phyloP scores from a whole-genome alignment of 2,113 vertebrate genomes.

The Chloropsis cyanopogon region DNA sequence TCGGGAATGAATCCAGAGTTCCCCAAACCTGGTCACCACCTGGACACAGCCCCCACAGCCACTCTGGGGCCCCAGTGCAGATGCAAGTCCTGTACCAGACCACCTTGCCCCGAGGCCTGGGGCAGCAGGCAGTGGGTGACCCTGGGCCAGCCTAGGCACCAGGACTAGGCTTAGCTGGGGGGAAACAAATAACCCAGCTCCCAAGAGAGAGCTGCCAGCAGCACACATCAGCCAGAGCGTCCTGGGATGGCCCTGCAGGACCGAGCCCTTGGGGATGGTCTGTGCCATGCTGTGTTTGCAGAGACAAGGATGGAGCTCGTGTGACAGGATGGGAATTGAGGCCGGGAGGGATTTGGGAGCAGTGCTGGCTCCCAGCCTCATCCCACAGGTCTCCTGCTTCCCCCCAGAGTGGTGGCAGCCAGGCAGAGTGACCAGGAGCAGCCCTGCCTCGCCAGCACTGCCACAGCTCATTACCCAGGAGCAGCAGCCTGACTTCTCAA shows the following conservation, averaged over 20 bases:
- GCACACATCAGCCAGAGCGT: background rate
- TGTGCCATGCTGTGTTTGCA: background rate
- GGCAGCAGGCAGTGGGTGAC: background rate
- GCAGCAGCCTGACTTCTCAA: background rate
- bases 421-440: fast-evolving
- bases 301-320: background rate
- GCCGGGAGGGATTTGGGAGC: background rate
- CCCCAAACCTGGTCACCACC: background rate
- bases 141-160: background rate
- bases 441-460: background rate
- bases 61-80: too few relatives aligned
- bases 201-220: background rate
- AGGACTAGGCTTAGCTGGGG: background rate
- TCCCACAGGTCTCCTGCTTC: background rate
- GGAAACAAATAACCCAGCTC: background rate
- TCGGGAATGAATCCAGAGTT: fast-evolving
- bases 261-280: fast-evolving
- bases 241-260: background rate
- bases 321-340: background rate
- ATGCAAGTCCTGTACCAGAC: background rate
- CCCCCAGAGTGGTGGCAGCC: fast-evolving
- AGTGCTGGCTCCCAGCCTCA: background rate
- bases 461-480: background rate
- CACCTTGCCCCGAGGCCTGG: fast-evolving
- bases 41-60: background rate